phyloP scores from a whole-genome alignment of 2,113 vertebrate species.

The Apodemus speciosus region DNA sequence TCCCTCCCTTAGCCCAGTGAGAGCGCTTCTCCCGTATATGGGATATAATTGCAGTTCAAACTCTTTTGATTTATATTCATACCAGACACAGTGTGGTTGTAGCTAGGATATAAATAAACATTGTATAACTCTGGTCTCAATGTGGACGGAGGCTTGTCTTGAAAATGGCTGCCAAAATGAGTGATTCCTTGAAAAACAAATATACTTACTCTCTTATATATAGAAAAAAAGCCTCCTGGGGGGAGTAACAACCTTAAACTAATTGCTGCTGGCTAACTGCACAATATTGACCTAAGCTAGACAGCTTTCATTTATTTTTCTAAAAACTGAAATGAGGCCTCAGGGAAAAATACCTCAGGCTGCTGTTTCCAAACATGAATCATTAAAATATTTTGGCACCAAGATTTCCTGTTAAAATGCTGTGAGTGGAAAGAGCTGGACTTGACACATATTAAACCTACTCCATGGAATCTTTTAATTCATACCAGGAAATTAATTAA shows the following conservation, averaged over 20 bases:
- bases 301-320: constrained; percentile 69
- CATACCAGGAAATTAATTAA: constrained; percentile 61
- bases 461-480: constrained; percentile 60
- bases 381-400: constrained; percentile 60
- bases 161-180: constrained; percentile 43
- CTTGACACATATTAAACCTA: constrained; percentile 38
- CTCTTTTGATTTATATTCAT: constrained; percentile 53
- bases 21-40: constrained; percentile 57
- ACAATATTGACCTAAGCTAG: constrained; percentile 17
- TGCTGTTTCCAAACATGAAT: constrained; percentile 24
- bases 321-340: constrained; percentile 47
- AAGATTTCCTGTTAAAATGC: constrained; percentile 40
- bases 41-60: constrained; percentile 60
- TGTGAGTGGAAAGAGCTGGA: constrained; percentile 52
- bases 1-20: background rate
- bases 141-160: constrained; percentile 24
- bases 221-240: background rate
- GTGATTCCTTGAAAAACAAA: constrained; percentile 63
- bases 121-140: constrained; percentile 51
- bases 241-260: constrained; percentile 29
- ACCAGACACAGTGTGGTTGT: constrained; percentile 54
- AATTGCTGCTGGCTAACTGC: constrained; percentile 44
- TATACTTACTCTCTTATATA: constrained; percentile 24
- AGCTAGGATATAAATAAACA: constrained; percentile 64
- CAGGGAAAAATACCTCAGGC: constrained; percentile 41